Base-by-base conservation (phyloP, 2,797 vertebrate genomes). In the Harpagifer antarcticus region DNA sequence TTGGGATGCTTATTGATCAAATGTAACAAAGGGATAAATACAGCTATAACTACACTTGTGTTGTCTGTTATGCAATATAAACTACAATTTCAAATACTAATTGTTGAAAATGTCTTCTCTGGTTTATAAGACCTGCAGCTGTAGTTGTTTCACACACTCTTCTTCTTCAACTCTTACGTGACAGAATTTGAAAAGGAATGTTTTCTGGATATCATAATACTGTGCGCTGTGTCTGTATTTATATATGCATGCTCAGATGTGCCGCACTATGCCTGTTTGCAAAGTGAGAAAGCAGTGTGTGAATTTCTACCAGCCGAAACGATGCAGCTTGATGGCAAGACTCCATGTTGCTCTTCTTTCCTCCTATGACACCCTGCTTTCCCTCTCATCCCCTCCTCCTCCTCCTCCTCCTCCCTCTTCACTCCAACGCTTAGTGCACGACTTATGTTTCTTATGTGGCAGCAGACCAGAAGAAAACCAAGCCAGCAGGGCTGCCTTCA, bases 401-500 rank as follows among this genome's bases (percentile, higher is more conserved):
- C 23, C 67, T 23, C 47, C 67, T 23, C 47, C 67, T 71, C 72
- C 37, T 69, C 11, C 49, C 2, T 16, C 54, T 19, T 49, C 68
- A 67, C 56, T 55, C 69, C 15, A 74, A 52, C 14, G 0, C 78
- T 81, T 53, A 53, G 70, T 58, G 44, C 55, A 45, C 27, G 14
- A 74, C 69, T 86, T 74, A 14, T 57, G 60, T 86, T 89, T 86
- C 74, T 72, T 66, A 56, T 42, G 56, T 79, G 74, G 70, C 65
- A 0, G 53, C 67, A 58, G 63, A 74, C 82, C 72, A 83, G 72
- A 77, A 72, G 76, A 70, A 85, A 83, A 68, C 33, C 14, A 23
- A 66, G 67, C 63, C 74, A 82, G 64, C 54, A 45, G 70, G 67
- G 47, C 75, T 61, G 69, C 70, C 49, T 55, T 72, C 61, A 56